phyloP scores from a whole-genome alignment of 2,113 vertebrate genomes.

The Syrmaticus mikado region DNA sequence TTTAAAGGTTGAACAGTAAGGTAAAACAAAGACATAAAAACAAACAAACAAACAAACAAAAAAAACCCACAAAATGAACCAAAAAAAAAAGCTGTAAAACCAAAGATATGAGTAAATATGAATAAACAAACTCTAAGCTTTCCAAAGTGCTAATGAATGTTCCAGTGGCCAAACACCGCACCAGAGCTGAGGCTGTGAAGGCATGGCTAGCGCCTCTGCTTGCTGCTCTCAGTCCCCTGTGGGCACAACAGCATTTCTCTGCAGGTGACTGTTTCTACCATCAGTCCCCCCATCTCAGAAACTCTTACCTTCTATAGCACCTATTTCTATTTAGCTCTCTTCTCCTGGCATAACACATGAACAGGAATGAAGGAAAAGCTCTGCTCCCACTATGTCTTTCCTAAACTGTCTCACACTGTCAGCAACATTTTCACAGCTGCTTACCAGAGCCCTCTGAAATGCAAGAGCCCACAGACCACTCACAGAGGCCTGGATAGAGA shows the following conservation, averaged over 20 bases:
- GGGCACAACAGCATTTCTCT: not conserved
- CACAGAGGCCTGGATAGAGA: not conserved
- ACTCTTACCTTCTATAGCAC: not conserved
- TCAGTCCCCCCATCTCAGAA: accelerated
- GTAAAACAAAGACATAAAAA: constrained; percentile 64
- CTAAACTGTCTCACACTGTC: not conserved
- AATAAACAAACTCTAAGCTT: not conserved
- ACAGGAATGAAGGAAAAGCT: not conserved
- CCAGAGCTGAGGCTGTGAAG: not conserved
- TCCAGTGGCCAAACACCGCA: not conserved
- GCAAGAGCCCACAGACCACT: not conserved
- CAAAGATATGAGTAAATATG: constrained; percentile 5
- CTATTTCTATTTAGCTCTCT: not conserved
- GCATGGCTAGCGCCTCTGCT: not conserved
- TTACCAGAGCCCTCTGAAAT: not conserved
- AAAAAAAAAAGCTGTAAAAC: constrained; percentile 36
- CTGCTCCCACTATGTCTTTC: not conserved
- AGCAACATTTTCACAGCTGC: not conserved
- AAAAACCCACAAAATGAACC: not conserved
- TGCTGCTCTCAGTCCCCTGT: accelerated
- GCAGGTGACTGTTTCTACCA: accelerated
- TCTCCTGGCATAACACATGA: not conserved
- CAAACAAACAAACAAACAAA: too few relatives aligned
- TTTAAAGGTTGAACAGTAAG: constrained; percentile 65
- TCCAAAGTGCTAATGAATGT: not conserved